Evolutionary conservation across 2,888 invertebrate species (phyloP).

Genomic region (Iselma pallidipennis): DNA sequence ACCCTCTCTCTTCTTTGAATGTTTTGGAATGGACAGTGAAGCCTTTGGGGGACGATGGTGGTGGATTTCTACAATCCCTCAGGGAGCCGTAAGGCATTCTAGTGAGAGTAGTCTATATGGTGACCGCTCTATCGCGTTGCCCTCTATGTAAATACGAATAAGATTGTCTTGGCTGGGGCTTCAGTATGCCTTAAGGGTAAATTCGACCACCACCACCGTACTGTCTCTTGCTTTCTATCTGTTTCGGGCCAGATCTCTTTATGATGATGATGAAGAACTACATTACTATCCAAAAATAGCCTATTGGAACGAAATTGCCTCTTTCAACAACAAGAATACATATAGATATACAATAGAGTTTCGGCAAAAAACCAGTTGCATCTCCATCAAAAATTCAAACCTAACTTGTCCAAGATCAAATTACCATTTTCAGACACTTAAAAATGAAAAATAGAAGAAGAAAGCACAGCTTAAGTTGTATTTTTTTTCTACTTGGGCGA

Average conservation of each 20-base stretch:
- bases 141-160: constrained; percentile 48
- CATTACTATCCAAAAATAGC: constrained; percentile 37
- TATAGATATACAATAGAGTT: no score
- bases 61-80: constrained; percentile 34
- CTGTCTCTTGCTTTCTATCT: neutral
- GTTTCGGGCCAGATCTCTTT: constrained; percentile 35
- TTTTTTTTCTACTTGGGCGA: no score
- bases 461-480: no score
- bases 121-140: constrained; percentile 37
- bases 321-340: constrained; percentile 13
- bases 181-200: constrained; percentile 19
- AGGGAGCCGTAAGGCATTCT: constrained; percentile 43
- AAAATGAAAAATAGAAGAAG: no score
- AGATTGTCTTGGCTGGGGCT: constrained; percentile 40
- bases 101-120: constrained; percentile 33
- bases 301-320: constrained; percentile 30
- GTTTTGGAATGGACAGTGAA: constrained; percentile 18
- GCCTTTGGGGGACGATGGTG: constrained; percentile 40
- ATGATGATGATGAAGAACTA: constrained; percentile 43
- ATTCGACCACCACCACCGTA: neutral
- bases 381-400: no score
- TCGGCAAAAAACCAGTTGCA: neutral
- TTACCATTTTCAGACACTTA: no score
- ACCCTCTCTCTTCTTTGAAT: constrained; percentile 43
- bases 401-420: no score